These are phyloP conservation scores for Aquatica leii DNA, from an alignment of 2,888 invertebrate species.

Conservation along the genomic window DNA sequence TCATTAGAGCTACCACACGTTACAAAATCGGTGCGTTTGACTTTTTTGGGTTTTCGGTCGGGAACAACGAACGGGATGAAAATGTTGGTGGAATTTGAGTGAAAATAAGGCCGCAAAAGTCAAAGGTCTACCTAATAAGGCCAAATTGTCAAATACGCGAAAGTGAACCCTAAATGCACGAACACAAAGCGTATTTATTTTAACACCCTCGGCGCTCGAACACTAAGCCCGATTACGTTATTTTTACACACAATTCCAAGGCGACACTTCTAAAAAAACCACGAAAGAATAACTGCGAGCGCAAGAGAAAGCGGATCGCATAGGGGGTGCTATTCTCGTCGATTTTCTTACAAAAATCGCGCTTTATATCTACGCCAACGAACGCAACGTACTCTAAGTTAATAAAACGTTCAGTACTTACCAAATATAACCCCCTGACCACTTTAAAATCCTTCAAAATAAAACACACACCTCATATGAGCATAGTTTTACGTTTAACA, in stretches of 20 bases:
- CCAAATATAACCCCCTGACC: conserved; percentile 58
- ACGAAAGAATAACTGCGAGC: conserved; percentile 15
- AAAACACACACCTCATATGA: conserved; percentile 62
- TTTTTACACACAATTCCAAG: neutral
- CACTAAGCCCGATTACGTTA: too few species aligned
- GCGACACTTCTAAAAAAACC: conserved; percentile 17
- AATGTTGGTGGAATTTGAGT: conserved; percentile 14
- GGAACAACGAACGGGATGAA: conserved; percentile 3
- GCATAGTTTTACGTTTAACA: conserved; percentile 62
- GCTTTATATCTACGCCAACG: neutral
- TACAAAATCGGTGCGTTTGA: conserved; percentile 43
- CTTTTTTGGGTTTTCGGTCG: neutral
- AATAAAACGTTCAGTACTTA: conserved; percentile 52
- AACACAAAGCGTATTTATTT: conserved; percentile 29
- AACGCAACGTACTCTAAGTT: neutral
- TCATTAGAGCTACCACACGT: conserved; percentile 47
- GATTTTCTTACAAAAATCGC: neutral
- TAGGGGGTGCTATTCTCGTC: conserved; percentile 19
- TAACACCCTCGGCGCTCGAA: neutral
- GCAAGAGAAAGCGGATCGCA: conserved; percentile 32
- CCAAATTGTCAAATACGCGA: conserved; percentile 53
- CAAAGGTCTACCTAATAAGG: conserved; percentile 57
- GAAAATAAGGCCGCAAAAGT: conserved; percentile 44
- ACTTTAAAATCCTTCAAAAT: conserved; percentile 57
- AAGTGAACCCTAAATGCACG: conserved; percentile 51